These are phyloP conservation scores for Patiria miniata DNA, from an alignment of 35 echinoderm and acorn worm genomes.

Conservation along the genomic window DNA sequence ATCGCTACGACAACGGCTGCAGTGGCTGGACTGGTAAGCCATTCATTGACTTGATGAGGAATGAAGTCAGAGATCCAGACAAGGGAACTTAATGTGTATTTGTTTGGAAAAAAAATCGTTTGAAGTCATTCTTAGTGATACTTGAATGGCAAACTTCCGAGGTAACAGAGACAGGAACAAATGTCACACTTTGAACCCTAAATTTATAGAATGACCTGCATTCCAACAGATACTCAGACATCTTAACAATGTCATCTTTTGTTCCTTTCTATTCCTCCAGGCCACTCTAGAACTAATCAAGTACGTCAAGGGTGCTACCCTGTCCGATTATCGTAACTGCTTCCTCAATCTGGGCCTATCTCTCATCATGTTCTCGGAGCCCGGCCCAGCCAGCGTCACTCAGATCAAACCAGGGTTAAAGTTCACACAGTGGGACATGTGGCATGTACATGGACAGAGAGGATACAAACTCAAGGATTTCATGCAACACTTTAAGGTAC, in stretches of 20 bases:
- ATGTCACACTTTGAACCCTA: too few species aligned
- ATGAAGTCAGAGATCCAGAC: too few species aligned
- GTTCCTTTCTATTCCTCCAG: constrained; percentile 25
- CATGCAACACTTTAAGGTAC: constrained; percentile 77
- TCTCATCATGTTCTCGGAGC: constrained; percentile 77
- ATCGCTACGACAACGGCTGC: constrained; percentile 97
- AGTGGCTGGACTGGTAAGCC: constrained; percentile 83
- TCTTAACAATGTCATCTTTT: too few species aligned
- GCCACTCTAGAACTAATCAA: constrained; percentile 76
- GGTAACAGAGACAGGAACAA: too few species aligned
- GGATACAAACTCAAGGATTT: constrained; percentile 76
- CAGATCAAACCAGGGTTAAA: constrained; percentile 55
- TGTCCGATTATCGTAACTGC: constrained; percentile 75
- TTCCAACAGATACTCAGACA: too few species aligned
- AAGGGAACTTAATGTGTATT: too few species aligned
- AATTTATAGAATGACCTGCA: too few species aligned
- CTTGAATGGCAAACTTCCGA: too few species aligned
- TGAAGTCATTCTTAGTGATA: too few species aligned
- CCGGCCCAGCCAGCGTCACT: constrained; percentile 49
- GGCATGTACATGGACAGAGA: constrained; percentile 64
- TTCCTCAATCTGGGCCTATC: constrained; percentile 78
- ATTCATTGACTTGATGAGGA: background rate
- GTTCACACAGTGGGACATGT: constrained; percentile 88
- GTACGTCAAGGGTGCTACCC: constrained; percentile 48
- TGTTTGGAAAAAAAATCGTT: background rate